A percentile compares a stretch with the other conserved stretches of the same genome.
Conservation (phyloP, 1,140 invertebrate species). For the Artemia franciscana region DNA sequence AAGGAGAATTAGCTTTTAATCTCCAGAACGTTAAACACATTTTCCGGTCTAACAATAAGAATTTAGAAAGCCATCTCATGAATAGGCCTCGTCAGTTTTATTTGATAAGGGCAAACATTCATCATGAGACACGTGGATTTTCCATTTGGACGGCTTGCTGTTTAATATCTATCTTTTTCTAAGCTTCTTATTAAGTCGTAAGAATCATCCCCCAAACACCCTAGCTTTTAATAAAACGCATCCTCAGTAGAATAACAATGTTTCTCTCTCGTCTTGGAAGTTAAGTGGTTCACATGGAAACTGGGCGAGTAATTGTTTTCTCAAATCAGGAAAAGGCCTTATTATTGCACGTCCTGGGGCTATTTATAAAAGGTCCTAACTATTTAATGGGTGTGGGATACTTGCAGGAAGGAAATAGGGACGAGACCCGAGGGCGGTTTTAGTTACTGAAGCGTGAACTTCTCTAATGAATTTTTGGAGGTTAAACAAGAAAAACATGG, state of each 20-base stretch:
- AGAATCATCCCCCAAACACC: too few species aligned
- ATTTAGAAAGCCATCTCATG: too few species aligned
- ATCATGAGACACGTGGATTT: too few species aligned
- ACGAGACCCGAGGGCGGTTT: not conserved
- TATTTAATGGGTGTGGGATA: not conserved
- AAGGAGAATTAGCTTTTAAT: too few species aligned
- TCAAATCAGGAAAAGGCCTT: not conserved
- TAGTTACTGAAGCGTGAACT: not conserved
- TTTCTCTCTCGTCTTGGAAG: not conserved
- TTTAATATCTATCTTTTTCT: too few species aligned
- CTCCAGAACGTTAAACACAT: too few species aligned
- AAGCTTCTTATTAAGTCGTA: too few species aligned
- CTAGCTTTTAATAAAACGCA: not conserved
- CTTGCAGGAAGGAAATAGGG: not conserved
- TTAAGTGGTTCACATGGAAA: not conserved
- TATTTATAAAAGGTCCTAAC: not conserved
- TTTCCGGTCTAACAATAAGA: too few species aligned
- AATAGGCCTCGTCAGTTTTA: too few species aligned
- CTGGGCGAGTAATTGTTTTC: not conserved
- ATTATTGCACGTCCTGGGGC: not conserved
- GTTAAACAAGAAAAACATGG: not conserved
- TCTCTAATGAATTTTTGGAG: not conserved
- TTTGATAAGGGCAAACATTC: too few species aligned
- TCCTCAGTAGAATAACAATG: not conserved
- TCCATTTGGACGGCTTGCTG: too few species aligned